Evolutionary conservation across 92 coral and sea anemone genomes (phyloP).

Genomic region (Paramuricea clavata): DNA sequence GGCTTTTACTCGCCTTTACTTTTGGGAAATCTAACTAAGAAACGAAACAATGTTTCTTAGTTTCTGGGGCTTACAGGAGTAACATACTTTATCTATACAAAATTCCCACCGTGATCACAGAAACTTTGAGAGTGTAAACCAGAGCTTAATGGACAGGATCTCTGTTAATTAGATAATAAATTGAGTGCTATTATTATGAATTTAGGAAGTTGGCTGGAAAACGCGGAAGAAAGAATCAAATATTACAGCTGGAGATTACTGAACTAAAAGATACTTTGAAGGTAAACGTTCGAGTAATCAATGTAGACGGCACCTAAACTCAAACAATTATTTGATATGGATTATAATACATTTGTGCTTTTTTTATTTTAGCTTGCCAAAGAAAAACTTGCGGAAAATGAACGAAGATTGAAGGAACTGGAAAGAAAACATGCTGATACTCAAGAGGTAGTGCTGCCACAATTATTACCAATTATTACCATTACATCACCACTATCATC

Average conservation of each 20-base stretch:
- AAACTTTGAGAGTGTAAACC: no score
- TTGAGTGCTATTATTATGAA: background rate
- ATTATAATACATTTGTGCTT: background rate
- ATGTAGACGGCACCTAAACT: background rate
- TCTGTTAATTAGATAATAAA: no score
- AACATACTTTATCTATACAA: no score
- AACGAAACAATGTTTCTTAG: no score
- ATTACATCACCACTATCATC: background rate
- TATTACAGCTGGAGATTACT: slow-evolving; percentile 82
- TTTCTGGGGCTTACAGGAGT: no score
- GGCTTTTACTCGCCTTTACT: no score
- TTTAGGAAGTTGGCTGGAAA: slow-evolving; percentile 83
- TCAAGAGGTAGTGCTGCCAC: slow-evolving; percentile 13
- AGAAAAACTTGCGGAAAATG: slow-evolving; percentile 33
- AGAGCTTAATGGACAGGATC: no score
- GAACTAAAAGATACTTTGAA: slow-evolving; percentile 91
- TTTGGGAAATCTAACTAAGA: no score
- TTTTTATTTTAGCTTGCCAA: slow-evolving; percentile 13
- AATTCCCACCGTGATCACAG: no score
- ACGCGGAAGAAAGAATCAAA: slow-evolving; percentile 89
- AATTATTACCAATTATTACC: background rate
- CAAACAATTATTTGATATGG: background rate
- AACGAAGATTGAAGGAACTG: slow-evolving; percentile 27
- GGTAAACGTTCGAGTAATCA: slow-evolving; percentile 61
- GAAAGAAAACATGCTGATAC: slow-evolving; percentile 15